phyloP scores from a whole-genome alignment of 2,888 invertebrate species.

The Folsomia manolachei region DNA sequence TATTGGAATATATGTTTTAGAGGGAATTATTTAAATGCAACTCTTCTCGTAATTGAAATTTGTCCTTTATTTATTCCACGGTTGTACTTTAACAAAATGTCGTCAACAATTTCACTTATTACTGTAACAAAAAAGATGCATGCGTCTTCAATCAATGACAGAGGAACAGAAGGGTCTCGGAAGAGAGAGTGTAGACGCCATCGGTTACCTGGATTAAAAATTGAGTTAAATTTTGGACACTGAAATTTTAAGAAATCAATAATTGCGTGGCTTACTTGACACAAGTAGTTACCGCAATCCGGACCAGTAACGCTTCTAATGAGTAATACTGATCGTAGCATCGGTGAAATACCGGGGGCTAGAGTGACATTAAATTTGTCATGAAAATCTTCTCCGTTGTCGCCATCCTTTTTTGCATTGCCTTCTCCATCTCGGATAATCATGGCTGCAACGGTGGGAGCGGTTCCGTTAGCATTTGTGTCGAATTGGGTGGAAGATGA shows the following conservation, averaged over 20 bases:
- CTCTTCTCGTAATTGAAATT: not conserved
- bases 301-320: conserved; percentile 43
- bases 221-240: too few relatives aligned
- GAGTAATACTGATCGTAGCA: conserved; percentile 47
- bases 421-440: not conserved
- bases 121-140: not conserved
- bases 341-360: conserved; percentile 48
- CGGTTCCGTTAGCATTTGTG: not conserved
- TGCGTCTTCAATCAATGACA: conserved; percentile 39
- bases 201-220: too few relatives aligned
- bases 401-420: not conserved
- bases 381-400: conserved; percentile 44
- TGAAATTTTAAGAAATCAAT: too few relatives aligned
- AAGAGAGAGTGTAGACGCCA: conserved; percentile 43
- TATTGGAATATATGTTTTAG: too few relatives aligned
- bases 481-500: too few relatives aligned
- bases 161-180: conserved; percentile 49
- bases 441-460: not conserved
- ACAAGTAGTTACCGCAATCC: conserved; percentile 47
- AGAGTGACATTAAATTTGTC: conserved; percentile 50
- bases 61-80: not conserved
- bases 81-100: not conserved
- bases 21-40: not conserved
- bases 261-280: too few relatives aligned
- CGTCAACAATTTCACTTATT: not conserved